Percentiles rank a stretch among this genome's conserved stretches.
Evolutionary conservation across 2,888 invertebrate genomes (phyloP).

Genomic region (Chymomyza fuscimana): DNA sequence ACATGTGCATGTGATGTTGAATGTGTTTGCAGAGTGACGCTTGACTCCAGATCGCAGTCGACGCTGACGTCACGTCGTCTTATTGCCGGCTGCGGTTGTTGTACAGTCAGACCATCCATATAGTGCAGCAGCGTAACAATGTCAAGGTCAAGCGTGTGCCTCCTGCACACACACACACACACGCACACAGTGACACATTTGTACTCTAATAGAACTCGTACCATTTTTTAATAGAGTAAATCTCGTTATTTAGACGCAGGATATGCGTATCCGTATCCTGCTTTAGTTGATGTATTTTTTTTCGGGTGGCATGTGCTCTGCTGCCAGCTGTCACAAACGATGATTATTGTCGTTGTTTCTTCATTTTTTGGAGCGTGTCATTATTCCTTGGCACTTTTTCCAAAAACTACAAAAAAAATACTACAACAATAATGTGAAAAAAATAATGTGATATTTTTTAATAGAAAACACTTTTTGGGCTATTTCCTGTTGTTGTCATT

Average conservation of each 20-base stretch:
- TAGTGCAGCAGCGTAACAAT: slow-evolving; percentile 39
- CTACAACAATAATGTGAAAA: slow-evolving; percentile 15
- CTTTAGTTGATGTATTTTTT: slow-evolving; percentile 38
- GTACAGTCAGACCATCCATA: slow-evolving; percentile 15
- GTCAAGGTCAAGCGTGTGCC: slow-evolving; percentile 69
- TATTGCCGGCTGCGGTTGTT: slow-evolving; percentile 34
- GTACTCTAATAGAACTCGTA: slow-evolving; percentile 7
- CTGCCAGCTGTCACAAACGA: slow-evolving; percentile 57
- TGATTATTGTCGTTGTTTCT: slow-evolving; percentile 57
- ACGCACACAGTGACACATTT: slow-evolving; percentile 7
- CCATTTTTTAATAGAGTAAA: slow-evolving; percentile 69
- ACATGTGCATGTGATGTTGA: neutral
- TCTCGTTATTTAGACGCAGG: slow-evolving; percentile 60
- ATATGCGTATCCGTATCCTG: slow-evolving; percentile 64
- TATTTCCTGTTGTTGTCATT: slow-evolving; percentile 27
- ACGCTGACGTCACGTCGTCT: neutral
- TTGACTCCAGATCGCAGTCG: slow-evolving; percentile 36
- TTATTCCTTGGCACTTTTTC: slow-evolving; percentile 30
- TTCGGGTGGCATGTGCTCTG: slow-evolving; percentile 42
- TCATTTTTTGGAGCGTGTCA: slow-evolving; percentile 59
- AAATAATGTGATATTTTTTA: slow-evolving; percentile 53
- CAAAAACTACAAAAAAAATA: slow-evolving; percentile 26
- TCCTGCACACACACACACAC: slow-evolving; percentile 10
- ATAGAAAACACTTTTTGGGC: slow-evolving; percentile 37
- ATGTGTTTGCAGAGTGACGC: slow-evolving; percentile 18